Evolutionary conservation across 53 echinoderm and acorn worm genomes (phyloP), one percentile per base, ranked within the genome.

Genomic region (Luidia sarsii): DNA sequence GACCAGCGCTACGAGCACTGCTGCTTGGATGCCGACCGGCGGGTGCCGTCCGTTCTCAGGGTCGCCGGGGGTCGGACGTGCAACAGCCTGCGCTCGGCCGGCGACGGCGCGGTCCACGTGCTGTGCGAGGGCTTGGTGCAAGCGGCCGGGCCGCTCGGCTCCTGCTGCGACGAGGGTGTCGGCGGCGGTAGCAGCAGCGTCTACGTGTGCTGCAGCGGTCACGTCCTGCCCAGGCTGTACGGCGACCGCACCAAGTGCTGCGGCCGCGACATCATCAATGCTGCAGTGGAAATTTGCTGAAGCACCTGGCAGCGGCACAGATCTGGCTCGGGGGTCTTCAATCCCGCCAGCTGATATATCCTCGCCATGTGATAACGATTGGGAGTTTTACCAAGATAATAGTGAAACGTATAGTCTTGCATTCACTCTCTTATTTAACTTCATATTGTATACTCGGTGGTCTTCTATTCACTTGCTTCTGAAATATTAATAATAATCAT

Each of bases 181-280:
- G 43, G 75, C 48, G 29, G 79, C 35, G 1, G 57, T 18, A 64
- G 82, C 71, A 51, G 70, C 0, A 67, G 68, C 19, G 64, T 82
- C n/a, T 50, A 82, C 39, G 77, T 89, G 48, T 92, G 92, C 68
- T 89, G 89, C 52, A 22, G 48, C 2, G 82, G 67, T 11, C 30
- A n/a, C 10, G 24, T 18, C 2, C 53, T 67, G 32, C 63, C 31
- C 11, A 61, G 48, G 19, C 51, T 25, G 0, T 87, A 49, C 39
- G 87, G 87, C 4, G 27, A 72, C 1, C 37, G 73, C 49, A 38
- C 74, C 27, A 39, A 57, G 21, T 87, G 87, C 82, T 87, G 87
- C 43, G 49, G 48, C 3, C 41, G 66, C 22, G 37, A 15, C 14
- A 50, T 72, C 50, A 56, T 56, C 5, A 56, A 72, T 72, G 34